Base-by-base conservation (phyloP, 2,113 vertebrate species). In the Baryphthengus martii region DNA sequence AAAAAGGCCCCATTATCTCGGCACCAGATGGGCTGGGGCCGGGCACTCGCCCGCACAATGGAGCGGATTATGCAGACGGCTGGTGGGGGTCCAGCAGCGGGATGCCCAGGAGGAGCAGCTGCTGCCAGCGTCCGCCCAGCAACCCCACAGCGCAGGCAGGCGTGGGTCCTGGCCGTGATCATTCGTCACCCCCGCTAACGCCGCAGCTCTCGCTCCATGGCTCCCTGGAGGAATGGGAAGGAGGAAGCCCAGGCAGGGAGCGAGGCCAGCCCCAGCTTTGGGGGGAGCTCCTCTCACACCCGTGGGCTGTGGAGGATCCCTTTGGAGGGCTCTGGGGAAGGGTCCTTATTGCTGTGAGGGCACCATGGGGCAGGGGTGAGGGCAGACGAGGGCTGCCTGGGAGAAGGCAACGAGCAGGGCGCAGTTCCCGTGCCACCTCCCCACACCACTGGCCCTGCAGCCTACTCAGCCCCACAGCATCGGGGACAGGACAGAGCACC, bases 1-100 rank as follows among this genome's bases (percentile, higher is more conserved):
- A 95, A 98, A 97, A 98, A 96, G 94, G 90, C 88, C 19, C 88
- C 96, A 96, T 98, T 98, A 97, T 98, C 53, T 72, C 11, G 13
- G 87, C 26, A 65, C 96, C 89, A 63, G 72, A 71, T 53, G 67
- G 89, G 75, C 47, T 11, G 1, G 80, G 86, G 85, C 66, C 1
- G 63, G 95, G 72, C 85, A 61, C 79, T 49, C 15, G 5, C 55
- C 78, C 33, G 28, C 95, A 98, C 98, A 97, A 96, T 94, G 96
- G 85, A 71, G 5, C 10, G 75, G 75, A 91, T 86, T 96, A 90
- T 96, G 65, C 8, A 2, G 26, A 50, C 4, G 5, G 80, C 33
- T 4, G 10, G 59, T 1, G 7, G 35, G 96, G 89, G n/a, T 35
- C 55, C 2, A 5, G 53, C 40, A 26, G 10, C 23, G 55, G 56